Percentiles rank a stretch among this genome's conserved stretches.
Conservation (phyloP, 2,797 vertebrate species). For the Gorsachius magnificus region DNA sequence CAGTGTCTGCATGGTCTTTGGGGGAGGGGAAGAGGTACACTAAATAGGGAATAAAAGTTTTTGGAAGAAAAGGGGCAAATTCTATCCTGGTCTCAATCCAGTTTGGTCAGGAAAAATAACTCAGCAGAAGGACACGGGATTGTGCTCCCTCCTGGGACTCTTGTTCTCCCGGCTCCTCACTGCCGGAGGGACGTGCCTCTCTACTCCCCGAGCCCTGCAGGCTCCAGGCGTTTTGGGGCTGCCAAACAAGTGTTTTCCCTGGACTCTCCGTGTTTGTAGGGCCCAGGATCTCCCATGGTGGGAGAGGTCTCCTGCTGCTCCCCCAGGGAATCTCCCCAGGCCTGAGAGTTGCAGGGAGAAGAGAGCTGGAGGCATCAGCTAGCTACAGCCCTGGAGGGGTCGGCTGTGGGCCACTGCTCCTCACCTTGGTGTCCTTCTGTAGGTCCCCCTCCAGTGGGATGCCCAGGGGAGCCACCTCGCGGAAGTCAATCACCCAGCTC, state of each 20-base stretch:
- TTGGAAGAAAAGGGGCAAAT: neutral
- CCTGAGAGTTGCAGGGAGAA: neutral
- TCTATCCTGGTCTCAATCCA: neutral
- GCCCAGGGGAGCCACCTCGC: conserved; percentile 89
- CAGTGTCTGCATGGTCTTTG: neutral
- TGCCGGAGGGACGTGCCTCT: neutral
- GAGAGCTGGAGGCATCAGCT: neutral
- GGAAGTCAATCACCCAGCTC: conserved; percentile 93
- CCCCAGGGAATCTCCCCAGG: neutral
- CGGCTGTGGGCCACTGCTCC: neutral
- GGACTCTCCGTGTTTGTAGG: neutral
- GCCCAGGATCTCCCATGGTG: neutral
- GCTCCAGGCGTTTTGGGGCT: neutral
- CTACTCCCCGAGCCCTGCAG: neutral
- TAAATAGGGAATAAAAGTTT: neutral
- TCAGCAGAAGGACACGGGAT: neutral
- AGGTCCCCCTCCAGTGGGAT: conserved; percentile 80
- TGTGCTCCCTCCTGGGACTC: neutral
- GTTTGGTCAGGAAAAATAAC: neutral
- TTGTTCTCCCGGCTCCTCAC: neutral
- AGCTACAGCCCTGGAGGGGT: neutral
- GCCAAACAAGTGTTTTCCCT: neutral
- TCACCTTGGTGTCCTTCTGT: conserved; percentile 82
- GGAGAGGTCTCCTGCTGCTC: neutral
- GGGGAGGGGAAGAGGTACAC: neutral